phyloP scores from a whole-genome alignment of 2,113 vertebrate genomes.

The Cyprinodon variegatus region DNA sequence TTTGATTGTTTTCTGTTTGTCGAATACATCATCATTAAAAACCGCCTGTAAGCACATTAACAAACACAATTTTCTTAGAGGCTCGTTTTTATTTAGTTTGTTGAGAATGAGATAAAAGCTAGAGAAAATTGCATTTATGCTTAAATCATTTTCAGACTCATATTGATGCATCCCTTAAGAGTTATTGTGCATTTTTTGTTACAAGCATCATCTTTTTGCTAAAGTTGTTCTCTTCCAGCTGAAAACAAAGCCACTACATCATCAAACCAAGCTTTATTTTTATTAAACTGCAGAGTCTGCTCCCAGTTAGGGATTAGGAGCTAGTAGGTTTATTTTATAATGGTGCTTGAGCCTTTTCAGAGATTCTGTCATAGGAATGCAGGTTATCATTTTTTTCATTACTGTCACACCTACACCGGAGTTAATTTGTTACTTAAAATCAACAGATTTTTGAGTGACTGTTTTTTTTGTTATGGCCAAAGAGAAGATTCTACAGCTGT shows the following conservation, averaged over 20 bases:
- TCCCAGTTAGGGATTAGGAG: conserved; percentile 25
- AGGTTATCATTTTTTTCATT: conserved; percentile 56
- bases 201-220: conserved; percentile 17
- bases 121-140: not conserved
- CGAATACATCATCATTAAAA: not conserved
- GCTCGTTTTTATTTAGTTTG: not conserved
- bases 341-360: conserved; percentile 35
- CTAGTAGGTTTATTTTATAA: conserved; percentile 18
- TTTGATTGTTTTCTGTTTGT: not conserved
- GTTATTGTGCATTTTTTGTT: conserved; percentile 14
- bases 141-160: not conserved
- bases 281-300: conserved; percentile 20
- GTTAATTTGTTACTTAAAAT: conserved; percentile 52
- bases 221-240: not conserved
- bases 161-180: not conserved
- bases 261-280: conserved; percentile 7
- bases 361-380: conserved; percentile 41
- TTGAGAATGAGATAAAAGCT: not conserved
- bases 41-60: not conserved
- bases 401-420: conserved; percentile 30
- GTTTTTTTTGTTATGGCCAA: conserved; percentile 27
- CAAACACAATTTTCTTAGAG: no score
- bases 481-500: conserved; percentile 13
- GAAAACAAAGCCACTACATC: conserved; percentile 9
- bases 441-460: conserved; percentile 43